Evolutionary conservation across 2,113 vertebrate species (phyloP), one percentile per base, ranked within the genome.

Genomic region (Odontesthes bonariensis): DNA sequence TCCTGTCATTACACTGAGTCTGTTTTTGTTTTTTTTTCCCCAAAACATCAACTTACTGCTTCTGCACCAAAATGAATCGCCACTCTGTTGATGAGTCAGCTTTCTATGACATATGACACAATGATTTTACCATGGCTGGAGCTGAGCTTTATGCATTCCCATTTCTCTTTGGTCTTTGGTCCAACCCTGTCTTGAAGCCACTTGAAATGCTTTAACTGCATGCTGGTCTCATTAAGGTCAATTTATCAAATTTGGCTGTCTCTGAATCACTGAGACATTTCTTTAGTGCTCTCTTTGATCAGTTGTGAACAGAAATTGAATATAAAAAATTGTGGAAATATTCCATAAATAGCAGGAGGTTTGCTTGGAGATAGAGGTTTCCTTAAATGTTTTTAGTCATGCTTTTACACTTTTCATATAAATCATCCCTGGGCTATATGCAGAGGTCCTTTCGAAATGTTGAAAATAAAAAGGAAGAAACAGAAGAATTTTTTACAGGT

Each of bases 211-310:
- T 54, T 46, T 63, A 66, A 82, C 76, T 85, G 58, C 76, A 40
- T n/a, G 64, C 63, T 65, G 57, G 42, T 72, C 74, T 85, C 80
- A 87, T 82, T 79, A 74, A 54, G 69, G 79, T 73, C 69, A 79
- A 82, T 83, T 82, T 72, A 79, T 83, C 80, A 77, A 67, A 65
- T 57, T 49, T 17, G 1, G 61, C 53, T 20, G 46, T 70, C 49
- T 70, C 59, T 67, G 9, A 12, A 53, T 68, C 70, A 12, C 32
- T 19, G 22, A 67, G 63, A 53, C 35, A 22, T 54, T 67, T 68
- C 19, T 83, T 66, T 58, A 58, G 40, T 54, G 79, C 79, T 83
- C 77, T 65, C 61, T 81, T 74, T 85, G 82, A 73, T 68, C 32
- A 35, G 42, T 70, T 73, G 10, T 52, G 44, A 40, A 54, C 53